Conservation (phyloP, 53 echinoderm and acorn worm species). For the Mesocentrotus franciscanus region DNA sequence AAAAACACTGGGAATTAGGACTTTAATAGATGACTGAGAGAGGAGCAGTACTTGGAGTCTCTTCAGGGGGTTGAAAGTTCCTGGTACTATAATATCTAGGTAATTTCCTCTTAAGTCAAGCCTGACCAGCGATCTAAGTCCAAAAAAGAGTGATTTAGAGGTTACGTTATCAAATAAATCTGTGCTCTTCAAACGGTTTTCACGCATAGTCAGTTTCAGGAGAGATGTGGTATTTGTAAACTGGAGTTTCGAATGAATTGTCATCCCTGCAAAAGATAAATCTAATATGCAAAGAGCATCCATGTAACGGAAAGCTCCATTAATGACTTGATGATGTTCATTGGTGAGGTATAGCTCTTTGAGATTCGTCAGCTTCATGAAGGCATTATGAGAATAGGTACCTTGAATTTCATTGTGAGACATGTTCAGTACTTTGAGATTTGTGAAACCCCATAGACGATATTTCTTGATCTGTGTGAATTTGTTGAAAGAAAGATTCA, state of each 20-base stretch:
- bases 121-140: background rate
- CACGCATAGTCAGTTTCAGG: background rate
- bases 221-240: slow-evolving; percentile 32
- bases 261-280: background rate
- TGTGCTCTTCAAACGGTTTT: background rate
- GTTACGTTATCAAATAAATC: background rate
- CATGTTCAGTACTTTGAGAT: slow-evolving; percentile 4
- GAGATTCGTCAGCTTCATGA: background rate
- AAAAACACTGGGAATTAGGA: background rate
- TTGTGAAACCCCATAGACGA: background rate
- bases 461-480: background rate
- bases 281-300: background rate
- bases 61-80: background rate
- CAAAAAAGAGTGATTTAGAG: background rate
- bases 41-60: background rate
- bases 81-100: background rate
- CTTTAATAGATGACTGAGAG: background rate
- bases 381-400: background rate
- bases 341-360: background rate
- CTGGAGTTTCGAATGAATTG: background rate
- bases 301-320: background rate
- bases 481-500: slow-evolving; percentile 37
- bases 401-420: background rate
- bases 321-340: background rate
- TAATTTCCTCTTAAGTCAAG: background rate